Conservation (phyloP, 64 coral and sea anemone genomes). For the Pocillopora damicornis region DNA sequence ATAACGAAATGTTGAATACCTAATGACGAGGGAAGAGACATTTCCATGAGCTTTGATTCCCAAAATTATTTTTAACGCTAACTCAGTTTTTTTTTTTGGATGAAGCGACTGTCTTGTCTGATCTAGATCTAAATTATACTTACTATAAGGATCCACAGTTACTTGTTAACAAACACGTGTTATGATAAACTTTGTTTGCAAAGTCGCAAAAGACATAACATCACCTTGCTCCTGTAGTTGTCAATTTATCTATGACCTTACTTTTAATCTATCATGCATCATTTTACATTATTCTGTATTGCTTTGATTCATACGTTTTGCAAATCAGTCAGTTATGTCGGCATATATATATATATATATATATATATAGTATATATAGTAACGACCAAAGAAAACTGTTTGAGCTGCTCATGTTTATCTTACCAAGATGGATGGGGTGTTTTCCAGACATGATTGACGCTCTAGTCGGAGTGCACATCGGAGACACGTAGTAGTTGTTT, state of each 20-base stretch:
- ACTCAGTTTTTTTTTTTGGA: too few species aligned
- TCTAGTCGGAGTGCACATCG: slow-evolving; percentile 88
- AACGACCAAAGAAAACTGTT: not conserved
- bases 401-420: not conserved
- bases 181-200: too few species aligned
- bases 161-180: too few species aligned
- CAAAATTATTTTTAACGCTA: too few species aligned
- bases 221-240: too few species aligned
- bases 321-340: not conserved
- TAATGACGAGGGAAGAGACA: not conserved
- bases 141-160: too few species aligned
- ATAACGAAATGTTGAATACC: slow-evolving; percentile 93
- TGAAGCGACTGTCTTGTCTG: too few species aligned
- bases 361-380: not conserved
- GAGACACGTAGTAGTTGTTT: slow-evolving; percentile 98
- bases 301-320: not conserved
- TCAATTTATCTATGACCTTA: too few species aligned
- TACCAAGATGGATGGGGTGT: slow-evolving; percentile 94
- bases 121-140: too few species aligned
- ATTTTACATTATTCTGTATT: too few species aligned
- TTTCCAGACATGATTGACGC: slow-evolving; percentile 95
- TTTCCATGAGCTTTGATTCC: not conserved
- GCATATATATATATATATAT: not conserved
- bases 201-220: too few species aligned
- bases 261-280: too few species aligned